phyloP scores from a whole-genome alignment of 2,113 vertebrate genomes.

The Percina caprodes region DNA sequence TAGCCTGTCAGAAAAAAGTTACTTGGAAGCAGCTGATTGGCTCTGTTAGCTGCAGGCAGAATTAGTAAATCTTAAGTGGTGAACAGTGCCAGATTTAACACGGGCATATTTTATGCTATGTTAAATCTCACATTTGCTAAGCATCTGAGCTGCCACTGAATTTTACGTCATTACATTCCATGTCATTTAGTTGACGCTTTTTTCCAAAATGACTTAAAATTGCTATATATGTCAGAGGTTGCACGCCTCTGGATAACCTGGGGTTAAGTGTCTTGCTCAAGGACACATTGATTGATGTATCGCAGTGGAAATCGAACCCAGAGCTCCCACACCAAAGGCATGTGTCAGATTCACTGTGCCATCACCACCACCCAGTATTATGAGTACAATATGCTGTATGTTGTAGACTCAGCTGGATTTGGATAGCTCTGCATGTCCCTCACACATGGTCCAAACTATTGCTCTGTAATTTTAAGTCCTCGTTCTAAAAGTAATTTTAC shows the following conservation, averaged over 20 bases:
- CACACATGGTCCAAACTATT: conserved; percentile 19
- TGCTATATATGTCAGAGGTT: not conserved
- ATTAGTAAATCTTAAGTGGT: not conserved
- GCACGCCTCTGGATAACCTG: no score
- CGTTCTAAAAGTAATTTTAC: not conserved
- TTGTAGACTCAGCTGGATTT: conserved; percentile 1
- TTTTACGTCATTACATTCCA: not conserved
- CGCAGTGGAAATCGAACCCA: no score
- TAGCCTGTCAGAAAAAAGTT: not conserved
- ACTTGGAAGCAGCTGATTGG: not conserved
- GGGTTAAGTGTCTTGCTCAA: no score
- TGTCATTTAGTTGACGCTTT: no score
- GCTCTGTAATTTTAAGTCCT: conserved; percentile 19
- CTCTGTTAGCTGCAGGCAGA: not conserved
- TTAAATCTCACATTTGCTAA: no score
- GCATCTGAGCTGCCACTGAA: not conserved
- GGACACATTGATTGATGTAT: no score
- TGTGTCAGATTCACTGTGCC: no score
- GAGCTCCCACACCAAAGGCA: no score
- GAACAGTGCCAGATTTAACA: not conserved
- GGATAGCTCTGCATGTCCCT: conserved; percentile 8
- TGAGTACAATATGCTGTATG: not conserved
- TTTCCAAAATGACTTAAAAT: no score
- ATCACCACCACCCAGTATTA: not conserved
- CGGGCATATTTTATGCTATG: not conserved